Percentiles rank a stretch among this genome's conserved stretches.
Conservation (phyloP, 2,113 vertebrate genomes). For the Herpailurus yagouaroundi region DNA sequence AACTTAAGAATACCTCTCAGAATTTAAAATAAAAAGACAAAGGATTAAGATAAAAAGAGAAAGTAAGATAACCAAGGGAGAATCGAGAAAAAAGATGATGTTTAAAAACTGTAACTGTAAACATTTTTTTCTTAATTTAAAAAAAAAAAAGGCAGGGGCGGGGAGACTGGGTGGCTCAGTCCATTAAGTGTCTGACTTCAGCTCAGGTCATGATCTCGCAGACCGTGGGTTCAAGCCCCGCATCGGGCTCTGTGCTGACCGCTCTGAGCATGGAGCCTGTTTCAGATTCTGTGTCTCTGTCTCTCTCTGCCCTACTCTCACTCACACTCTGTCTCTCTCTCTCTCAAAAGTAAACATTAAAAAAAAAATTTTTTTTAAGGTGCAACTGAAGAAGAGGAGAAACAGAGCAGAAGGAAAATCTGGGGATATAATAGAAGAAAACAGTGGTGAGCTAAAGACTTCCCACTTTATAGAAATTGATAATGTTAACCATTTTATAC, state of each 20-base stretch:
- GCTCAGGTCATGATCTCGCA: too few relatives aligned
- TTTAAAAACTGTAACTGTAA: background rate
- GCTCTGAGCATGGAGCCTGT: too few relatives aligned
- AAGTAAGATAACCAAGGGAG: background rate
- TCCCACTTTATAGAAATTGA: background rate
- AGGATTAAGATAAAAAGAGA: background rate
- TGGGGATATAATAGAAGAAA: slow-evolving; percentile 39
- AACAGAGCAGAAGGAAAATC: slow-evolving; percentile 3
- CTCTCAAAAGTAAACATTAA: too few relatives aligned
- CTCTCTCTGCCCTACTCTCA: too few relatives aligned
- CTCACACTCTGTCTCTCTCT: too few relatives aligned
- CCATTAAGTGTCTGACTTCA: too few relatives aligned
- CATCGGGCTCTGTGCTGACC: too few relatives aligned
- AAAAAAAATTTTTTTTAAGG: background rate
- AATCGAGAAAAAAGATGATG: background rate
- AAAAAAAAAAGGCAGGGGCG: too few relatives aligned
- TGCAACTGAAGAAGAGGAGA: background rate
- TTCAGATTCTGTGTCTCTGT: too few relatives aligned
- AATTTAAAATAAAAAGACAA: background rate
- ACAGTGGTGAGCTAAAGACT: background rate
- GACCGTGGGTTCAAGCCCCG: too few relatives aligned
- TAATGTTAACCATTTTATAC: background rate
- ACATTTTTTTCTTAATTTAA: too few relatives aligned
- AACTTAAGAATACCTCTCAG: background rate
- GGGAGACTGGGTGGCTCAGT: too few relatives aligned